Conservation (phyloP, 1,140 invertebrate genomes). For the Magallana gigas region DNA sequence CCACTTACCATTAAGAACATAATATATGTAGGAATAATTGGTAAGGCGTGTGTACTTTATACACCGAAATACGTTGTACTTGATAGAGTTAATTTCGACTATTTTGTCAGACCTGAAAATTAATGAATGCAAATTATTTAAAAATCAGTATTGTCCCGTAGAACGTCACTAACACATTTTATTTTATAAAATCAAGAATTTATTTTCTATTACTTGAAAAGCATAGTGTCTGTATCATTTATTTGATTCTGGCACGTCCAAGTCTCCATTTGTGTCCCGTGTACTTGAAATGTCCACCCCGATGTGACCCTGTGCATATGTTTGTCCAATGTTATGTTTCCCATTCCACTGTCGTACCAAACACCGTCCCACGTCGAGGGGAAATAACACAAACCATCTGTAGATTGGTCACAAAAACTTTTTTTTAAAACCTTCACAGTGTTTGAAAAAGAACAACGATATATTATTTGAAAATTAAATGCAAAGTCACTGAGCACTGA, state of each 20-base stretch:
- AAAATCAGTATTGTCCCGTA: neutral
- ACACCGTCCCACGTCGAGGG: slow-evolving; percentile 49
- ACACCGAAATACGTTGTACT: slow-evolving; percentile 50
- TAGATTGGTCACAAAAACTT: neutral
- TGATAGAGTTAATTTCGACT: neutral
- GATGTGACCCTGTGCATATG: slow-evolving; percentile 13
- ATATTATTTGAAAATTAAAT: too few species aligned
- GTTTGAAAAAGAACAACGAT: too few species aligned
- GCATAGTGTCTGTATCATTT: neutral
- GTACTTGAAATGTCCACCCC: slow-evolving; percentile 39
- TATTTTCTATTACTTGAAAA: slow-evolving; percentile 51
- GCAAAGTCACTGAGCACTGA: too few species aligned
- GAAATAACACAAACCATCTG: slow-evolving; percentile 50
- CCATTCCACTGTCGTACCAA: slow-evolving; percentile 51
- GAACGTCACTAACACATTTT: neutral
- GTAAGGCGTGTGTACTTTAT: slow-evolving; percentile 48
- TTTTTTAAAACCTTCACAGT: too few species aligned
- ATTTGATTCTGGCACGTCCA: slow-evolving; percentile 49
- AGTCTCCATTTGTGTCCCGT: slow-evolving; percentile 28
- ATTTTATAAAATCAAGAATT: neutral
- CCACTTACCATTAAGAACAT: neutral
- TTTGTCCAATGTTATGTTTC: slow-evolving; percentile 37
- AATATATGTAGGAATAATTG: slow-evolving; percentile 52
- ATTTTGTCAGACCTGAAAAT: slow-evolving; percentile 22
- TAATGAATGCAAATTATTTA: neutral